These are phyloP conservation scores for Protobothrops flavoviridis DNA, from an alignment of 2,113 vertebrate genomes.

Conservation along the genomic window DNA sequence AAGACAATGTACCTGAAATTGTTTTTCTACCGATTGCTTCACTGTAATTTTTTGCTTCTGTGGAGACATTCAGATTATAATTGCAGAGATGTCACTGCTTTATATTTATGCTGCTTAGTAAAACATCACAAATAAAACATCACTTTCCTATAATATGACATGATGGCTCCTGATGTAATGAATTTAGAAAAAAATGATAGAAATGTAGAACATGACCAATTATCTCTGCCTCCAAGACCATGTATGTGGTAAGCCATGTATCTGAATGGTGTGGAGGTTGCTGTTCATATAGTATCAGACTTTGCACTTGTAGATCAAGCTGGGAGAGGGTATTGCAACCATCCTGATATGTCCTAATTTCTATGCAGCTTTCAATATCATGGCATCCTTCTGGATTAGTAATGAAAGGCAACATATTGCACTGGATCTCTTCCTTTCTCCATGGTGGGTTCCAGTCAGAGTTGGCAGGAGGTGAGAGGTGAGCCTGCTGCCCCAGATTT, in stretches of 20 bases:
- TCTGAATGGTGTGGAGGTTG: not conserved
- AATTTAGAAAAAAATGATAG: not conserved
- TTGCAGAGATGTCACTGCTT: not conserved
- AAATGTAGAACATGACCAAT: not conserved
- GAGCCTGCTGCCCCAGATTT: not conserved
- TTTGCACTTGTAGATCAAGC: not conserved
- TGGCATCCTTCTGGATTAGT: not conserved
- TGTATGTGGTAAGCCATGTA: not conserved
- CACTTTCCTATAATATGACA: not conserved
- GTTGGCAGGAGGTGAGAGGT: not conserved
- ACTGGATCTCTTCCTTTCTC: not conserved
- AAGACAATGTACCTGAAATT: not conserved
- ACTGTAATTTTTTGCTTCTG: not conserved
- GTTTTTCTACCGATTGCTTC: not conserved
- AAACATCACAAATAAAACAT: not conserved
- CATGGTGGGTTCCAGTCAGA: not conserved
- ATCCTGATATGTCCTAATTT: not conserved
- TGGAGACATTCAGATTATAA: not conserved
- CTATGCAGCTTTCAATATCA: not conserved
- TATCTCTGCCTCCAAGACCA: not conserved
- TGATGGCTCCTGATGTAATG: not conserved
- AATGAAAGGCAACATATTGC: not conserved
- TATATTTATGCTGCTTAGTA: not conserved
- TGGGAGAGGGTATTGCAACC: not conserved
- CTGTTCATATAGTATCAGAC: not conserved